These are phyloP conservation scores for Myiozetetes cayanensis DNA, from an alignment of 2,113 vertebrate species.

Conservation along the genomic window DNA sequence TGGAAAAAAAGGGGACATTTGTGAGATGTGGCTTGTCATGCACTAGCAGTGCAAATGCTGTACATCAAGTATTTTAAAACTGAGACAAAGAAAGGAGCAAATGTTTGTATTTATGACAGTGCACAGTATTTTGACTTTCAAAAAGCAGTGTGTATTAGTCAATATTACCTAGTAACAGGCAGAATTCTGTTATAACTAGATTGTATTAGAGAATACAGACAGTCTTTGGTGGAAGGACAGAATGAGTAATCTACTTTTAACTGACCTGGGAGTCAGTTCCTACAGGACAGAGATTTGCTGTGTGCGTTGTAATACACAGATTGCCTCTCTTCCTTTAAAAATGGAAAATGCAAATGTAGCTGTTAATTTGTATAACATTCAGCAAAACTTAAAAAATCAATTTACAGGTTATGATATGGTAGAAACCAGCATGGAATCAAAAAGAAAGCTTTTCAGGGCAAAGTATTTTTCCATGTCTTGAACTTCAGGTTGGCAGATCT, in stretches of 20 bases:
- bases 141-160: neutral
- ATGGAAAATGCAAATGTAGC: neutral
- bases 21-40: neutral
- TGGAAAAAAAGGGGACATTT: neutral
- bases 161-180: neutral
- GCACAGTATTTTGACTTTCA: neutral
- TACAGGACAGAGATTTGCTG: neutral
- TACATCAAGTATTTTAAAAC: neutral
- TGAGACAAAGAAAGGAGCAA: neutral
- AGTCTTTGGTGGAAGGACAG: neutral
- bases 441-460: neutral
- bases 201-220: neutral
- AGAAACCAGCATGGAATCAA: neutral
- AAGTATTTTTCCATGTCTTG: neutral
- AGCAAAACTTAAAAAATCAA: neutral
- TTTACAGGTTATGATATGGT: neutral
- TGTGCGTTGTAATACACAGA: neutral
- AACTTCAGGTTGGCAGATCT: neutral
- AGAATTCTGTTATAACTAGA: neutral
- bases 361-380: neutral
- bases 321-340: neutral
- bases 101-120: neutral
- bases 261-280: neutral
- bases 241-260: neutral
- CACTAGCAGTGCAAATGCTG: neutral